Conservation (phyloP, 2,888 invertebrate species). For the Pegoplata infirma region DNA sequence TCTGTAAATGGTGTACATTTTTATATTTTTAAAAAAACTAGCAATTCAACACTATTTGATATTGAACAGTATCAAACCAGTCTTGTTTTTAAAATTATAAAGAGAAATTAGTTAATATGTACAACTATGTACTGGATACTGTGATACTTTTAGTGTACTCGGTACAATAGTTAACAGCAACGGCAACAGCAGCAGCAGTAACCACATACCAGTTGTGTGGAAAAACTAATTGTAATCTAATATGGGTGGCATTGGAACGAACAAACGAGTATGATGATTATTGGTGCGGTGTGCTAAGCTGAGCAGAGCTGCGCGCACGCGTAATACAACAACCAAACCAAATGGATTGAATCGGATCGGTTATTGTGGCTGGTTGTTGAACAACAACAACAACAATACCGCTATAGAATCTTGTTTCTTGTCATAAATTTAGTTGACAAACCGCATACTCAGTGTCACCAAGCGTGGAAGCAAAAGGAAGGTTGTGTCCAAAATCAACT, state of each 20-base stretch:
- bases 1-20: too few species aligned
- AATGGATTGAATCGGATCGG: slow-evolving; percentile 3
- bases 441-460: slow-evolving; percentile 47
- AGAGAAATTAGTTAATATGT: slow-evolving; percentile 14
- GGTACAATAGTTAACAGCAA: too few species aligned
- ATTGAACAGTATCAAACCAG: slow-evolving; percentile 9
- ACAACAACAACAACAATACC: slow-evolving; percentile 52
- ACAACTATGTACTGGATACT: neutral
- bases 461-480: slow-evolving; percentile 43
- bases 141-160: neutral
- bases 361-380: slow-evolving; percentile 43
- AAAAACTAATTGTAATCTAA: slow-evolving; percentile 45
- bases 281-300: neutral
- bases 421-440: slow-evolving; percentile 59
- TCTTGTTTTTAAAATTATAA: slow-evolving; percentile 11
- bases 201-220: slow-evolving; percentile 12
- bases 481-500: slow-evolving; percentile 25
- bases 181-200: neutral
- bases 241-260: slow-evolving; percentile 46
- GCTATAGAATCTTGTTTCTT: slow-evolving; percentile 59
- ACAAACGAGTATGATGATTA: too few species aligned
- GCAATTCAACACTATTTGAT: slow-evolving; percentile 18
- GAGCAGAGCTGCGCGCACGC: slow-evolving; percentile 27
- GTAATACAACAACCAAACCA: slow-evolving; percentile 23
- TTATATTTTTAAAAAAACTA: neutral